Evolutionary conservation across 2,888 invertebrate genomes (phyloP).

Genomic region (Eupsilia transversa): DNA sequence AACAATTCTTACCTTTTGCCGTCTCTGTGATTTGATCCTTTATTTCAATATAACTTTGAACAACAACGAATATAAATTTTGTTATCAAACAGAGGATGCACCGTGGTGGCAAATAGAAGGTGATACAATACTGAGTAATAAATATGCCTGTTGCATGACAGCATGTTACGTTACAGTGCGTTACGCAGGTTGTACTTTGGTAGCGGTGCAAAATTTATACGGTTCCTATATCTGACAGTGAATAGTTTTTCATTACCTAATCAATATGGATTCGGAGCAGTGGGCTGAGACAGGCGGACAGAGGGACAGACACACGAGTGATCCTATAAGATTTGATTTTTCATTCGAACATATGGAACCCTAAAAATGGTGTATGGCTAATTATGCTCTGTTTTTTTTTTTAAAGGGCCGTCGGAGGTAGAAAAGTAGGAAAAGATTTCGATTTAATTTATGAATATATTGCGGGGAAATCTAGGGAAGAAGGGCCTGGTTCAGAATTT

Average conservation of each 20-base stretch:
- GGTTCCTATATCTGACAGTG: no score
- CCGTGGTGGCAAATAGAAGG: conserved; percentile 89
- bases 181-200: conserved; percentile 15
- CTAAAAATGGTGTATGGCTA: no score
- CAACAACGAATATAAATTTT: conserved; percentile 66
- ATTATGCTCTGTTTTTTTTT: no score
- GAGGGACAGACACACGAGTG: no score
- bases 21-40: conserved; percentile 22
- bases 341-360: no score
- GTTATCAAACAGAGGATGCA: conserved; percentile 83
- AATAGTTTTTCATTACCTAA: no score
- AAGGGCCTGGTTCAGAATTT: not conserved
- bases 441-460: not conserved
- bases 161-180: conserved; percentile 66
- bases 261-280: no score
- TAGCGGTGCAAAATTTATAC: conserved; percentile 39
- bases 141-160: conserved; percentile 57
- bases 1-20: not conserved
- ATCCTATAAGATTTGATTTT: no score
- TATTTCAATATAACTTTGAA: not conserved
- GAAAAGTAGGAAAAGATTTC: no score
- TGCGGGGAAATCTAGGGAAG: not conserved
- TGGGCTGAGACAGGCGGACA: no score
- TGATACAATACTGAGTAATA: conserved; percentile 74
- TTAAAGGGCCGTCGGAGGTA: no score